Base-by-base conservation (phyloP, 2,113 vertebrate genomes). In the Colaptes auratus region DNA sequence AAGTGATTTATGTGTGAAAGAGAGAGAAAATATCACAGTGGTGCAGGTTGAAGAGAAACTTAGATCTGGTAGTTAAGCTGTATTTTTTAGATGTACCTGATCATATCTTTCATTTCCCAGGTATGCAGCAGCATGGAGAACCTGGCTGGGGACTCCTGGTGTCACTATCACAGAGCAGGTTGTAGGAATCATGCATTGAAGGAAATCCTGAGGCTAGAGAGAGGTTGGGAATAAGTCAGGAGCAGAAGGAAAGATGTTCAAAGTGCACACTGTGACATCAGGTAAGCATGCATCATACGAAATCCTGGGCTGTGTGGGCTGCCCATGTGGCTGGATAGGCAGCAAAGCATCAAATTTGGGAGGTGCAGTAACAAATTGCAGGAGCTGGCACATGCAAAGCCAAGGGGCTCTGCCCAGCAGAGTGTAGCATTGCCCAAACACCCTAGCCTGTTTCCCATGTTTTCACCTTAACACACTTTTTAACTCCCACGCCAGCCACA, bases 391-490 rank as follows among this genome's bases (percentile, higher is more conserved):
- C 61, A 56, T 0, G 2, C 59, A 17, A 20, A 74, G 36, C 69
- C 2, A 3, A 42, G 30, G 3, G 75, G 65, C 81, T 91, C 33
- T 72, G 85, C 91, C 95, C 95, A 95, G 93, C 80, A 96, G 96
- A 95, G 88, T 93, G 95, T 86, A 96, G 93, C 92, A 94, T 95
- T 76, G 82, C 46, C 77, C 89, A 33, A 55, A 75, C 86, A 72
- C 79, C 95, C 67, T 59, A 31, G 48, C 36, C 36, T 52, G 60
- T 4, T 7, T 33, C 35, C 52, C 82, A 24, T 27, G 13, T 28
- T 84, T 3, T 31, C 55, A 31, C 23, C 64, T 89, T 35, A 25
- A 23, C 2, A 1, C 18, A 7, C 9, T 9, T 33, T 9, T 1
- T 6, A 74, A 42, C 7, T 53, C 35, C 36, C 60, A 36, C 8